Evolutionary conservation across 2,888 invertebrate genomes (phyloP).

Genomic region (Quadroppia sp.): DNA sequence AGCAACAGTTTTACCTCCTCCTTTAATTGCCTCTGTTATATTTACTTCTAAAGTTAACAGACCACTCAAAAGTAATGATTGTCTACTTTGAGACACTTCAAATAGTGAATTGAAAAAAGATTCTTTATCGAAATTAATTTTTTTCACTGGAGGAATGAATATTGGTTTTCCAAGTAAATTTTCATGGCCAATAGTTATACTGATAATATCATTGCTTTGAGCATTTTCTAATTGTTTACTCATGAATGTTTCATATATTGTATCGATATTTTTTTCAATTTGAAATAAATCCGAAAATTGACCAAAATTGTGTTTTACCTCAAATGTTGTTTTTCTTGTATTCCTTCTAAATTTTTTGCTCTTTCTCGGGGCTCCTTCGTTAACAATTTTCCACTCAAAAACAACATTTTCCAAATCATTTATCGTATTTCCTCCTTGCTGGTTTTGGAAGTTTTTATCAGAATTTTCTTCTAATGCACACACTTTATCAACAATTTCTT

Average conservation of each 20-base stretch:
- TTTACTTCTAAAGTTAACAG: not conserved
- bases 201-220: not conserved
- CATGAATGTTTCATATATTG: not conserved
- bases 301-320: conserved; percentile 6
- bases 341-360: no score
- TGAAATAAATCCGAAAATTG: not conserved
- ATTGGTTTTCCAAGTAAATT: not conserved
- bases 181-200: not conserved
- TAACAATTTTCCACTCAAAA: no score
- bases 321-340: no score
- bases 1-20: not conserved
- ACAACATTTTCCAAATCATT: no score
- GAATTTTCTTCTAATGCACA: no score
- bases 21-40: not conserved
- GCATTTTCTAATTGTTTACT: not conserved
- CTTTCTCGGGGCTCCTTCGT: no score
- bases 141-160: not conserved
- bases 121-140: not conserved
- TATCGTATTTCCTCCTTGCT: no score
- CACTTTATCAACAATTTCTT: no score
- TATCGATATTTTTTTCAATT: not conserved
- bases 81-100: conserved; percentile 2
- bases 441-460: no score
- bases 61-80: not conserved
- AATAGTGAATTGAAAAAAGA: conserved; percentile 1